Conservation (phyloP, 2,113 vertebrate species). For the Nyctibius bracteatus region DNA sequence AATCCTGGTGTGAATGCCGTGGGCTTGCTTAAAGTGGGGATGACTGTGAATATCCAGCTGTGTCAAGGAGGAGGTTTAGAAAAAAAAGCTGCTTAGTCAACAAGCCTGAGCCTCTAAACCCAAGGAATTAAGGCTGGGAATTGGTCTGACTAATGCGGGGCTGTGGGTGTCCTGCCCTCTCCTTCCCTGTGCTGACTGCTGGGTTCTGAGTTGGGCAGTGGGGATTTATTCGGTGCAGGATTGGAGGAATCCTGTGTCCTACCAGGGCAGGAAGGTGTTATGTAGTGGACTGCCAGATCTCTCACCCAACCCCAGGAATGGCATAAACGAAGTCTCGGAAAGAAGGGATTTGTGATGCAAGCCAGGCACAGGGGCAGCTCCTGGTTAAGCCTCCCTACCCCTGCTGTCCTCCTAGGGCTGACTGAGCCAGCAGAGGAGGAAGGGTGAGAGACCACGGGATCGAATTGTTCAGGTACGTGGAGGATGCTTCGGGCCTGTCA, state of each 20-base stretch:
- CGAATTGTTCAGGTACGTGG: accelerated
- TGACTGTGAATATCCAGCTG: not conserved
- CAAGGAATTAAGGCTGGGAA: not conserved
- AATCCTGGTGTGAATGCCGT: not conserved
- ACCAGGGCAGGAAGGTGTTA: not conserved
- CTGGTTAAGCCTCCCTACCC: not conserved
- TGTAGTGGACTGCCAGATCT: accelerated
- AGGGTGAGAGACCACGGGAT: not conserved
- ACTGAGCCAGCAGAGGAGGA: not conserved
- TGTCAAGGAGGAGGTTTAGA: not conserved
- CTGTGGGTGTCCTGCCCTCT: not conserved
- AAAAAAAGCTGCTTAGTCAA: not conserved
- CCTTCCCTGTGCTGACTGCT: not conserved
- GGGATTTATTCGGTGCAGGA: not conserved
- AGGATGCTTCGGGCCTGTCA: not conserved
- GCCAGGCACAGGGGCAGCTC: not conserved
- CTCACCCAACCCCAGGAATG: accelerated
- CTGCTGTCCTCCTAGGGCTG: accelerated
- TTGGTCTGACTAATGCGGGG: not conserved
- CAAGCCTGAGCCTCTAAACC: not conserved
- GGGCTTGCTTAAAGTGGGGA: not conserved
- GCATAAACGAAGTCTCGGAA: not conserved
- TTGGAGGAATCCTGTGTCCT: not conserved
- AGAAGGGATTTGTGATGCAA: accelerated
- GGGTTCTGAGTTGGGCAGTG: accelerated